Evolutionary conservation across 2,797 vertebrate species (phyloP).

Genomic region (Masticophis lateralis): DNA sequence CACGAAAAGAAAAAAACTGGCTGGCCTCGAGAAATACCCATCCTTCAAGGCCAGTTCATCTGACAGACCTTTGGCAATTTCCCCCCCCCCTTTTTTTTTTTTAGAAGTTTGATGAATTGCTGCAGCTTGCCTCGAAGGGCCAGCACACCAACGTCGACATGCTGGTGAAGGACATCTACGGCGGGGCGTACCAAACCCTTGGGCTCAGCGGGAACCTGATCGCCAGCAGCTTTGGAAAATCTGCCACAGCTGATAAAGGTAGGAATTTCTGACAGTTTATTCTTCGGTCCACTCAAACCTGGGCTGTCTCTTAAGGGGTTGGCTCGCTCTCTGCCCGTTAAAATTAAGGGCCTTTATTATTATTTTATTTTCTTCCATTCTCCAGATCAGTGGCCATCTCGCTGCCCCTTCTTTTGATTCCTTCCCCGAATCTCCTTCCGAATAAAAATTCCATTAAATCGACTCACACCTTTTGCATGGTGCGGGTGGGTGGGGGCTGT

Average conservation of each 20-base stretch:
- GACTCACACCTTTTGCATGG: neutral
- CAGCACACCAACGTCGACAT: constrained; percentile 95
- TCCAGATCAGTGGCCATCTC: neutral
- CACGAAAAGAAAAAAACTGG: neutral
- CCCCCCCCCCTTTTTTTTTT: neutral
- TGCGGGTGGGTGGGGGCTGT: accelerated
- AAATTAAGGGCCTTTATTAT: neutral
- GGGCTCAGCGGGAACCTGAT: constrained; percentile 94
- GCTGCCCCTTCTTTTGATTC: neutral
- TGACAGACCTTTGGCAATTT: neutral
- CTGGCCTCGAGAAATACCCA: neutral
- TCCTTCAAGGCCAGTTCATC: neutral
- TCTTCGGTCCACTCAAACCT: neutral
- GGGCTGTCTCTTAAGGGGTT: neutral
- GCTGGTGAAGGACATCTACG: constrained; percentile 97
- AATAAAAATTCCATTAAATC: neutral
- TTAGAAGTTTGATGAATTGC: constrained; percentile 94
- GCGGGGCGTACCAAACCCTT: constrained; percentile 88
- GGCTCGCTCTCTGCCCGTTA: neutral
- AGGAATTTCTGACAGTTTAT: neutral
- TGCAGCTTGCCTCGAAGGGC: constrained; percentile 90
- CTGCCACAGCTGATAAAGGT: constrained; percentile 92
- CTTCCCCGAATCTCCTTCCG: neutral
- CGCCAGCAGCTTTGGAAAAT: constrained; percentile 97
- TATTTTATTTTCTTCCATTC: neutral